Conservation (phyloP, 2,113 vertebrate species). For the Illadopsis cleaveri region DNA sequence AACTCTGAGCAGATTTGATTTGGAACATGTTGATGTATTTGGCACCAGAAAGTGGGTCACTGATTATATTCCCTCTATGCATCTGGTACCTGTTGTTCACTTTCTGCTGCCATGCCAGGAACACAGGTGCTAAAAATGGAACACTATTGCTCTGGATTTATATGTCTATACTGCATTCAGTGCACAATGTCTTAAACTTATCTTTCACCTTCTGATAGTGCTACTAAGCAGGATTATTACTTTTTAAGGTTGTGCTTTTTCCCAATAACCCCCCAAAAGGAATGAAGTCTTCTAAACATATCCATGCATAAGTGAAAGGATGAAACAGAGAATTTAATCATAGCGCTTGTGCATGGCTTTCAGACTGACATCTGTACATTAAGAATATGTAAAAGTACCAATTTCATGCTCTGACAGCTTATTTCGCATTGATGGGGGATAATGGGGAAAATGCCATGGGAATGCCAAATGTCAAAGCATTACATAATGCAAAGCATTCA, state of each 20-base stretch:
- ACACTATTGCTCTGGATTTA: not conserved
- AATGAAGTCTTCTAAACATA: conserved; percentile 52
- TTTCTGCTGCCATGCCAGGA: conserved; percentile 45
- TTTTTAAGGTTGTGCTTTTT: conserved; percentile 31
- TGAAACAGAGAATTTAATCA: conserved; percentile 70
- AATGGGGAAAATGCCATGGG: conserved; percentile 65
- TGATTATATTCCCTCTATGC: conserved; percentile 41
- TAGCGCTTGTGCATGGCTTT: conserved; percentile 58
- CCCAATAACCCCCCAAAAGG: conserved; percentile 14
- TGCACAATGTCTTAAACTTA: conserved; percentile 3
- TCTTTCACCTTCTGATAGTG: conserved; percentile 35
- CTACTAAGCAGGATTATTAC: conserved; percentile 29
- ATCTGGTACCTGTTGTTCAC: conserved; percentile 50
- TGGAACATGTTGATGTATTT: conserved; percentile 53
- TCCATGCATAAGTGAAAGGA: conserved; percentile 24
- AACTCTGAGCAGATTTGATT: conserved; percentile 61
- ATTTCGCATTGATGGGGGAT: conserved; percentile 72
- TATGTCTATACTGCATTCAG: not conserved
- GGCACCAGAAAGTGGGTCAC: conserved; percentile 48
- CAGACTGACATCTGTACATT: conserved; percentile 78
- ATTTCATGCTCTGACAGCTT: conserved; percentile 83
- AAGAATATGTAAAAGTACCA: conserved; percentile 80
- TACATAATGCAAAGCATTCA: conserved; percentile 68
- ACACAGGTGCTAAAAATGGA: conserved; percentile 39
- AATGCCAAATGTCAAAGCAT: conserved; percentile 76